Evolutionary conservation across 2,888 invertebrate species (phyloP).

Genomic region (Antheraea yamamai): DNA sequence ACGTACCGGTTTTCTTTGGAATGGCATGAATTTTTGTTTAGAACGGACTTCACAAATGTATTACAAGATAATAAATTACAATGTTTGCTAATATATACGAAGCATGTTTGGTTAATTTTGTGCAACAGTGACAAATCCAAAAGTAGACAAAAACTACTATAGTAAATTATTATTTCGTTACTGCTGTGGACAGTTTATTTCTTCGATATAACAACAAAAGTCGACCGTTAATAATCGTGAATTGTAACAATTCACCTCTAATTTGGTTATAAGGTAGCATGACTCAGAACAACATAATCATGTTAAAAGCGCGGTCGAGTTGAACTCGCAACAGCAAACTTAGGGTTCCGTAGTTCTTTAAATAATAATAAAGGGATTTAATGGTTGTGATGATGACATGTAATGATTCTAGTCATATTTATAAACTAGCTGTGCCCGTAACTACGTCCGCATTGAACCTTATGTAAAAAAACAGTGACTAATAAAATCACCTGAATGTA

Average conservation of each 20-base stretch:
- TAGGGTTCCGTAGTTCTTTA: neutral
- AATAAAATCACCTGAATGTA: too few relatives aligned
- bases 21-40: too few relatives aligned
- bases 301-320: neutral
- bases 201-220: neutral
- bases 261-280: neutral
- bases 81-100: neutral
- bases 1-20: neutral
- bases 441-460: too few relatives aligned
- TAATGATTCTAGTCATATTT: too few relatives aligned
- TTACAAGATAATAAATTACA: too few relatives aligned
- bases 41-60: too few relatives aligned
- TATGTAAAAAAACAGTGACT: too few relatives aligned
- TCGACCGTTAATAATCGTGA: conserved; percentile 1
- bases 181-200: neutral
- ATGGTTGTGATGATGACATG: too few relatives aligned
- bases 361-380: too few relatives aligned
- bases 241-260: conserved; percentile 2
- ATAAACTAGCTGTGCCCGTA: too few relatives aligned
- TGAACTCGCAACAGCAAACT: neutral
- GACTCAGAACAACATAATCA: conserved; percentile 3
- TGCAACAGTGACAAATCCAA: neutral
- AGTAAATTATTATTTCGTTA: neutral
- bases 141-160: neutral
- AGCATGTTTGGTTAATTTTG: neutral